Percentiles rank a stretch among this genome's conserved stretches.
Evolutionary conservation across 1,140 invertebrate genomes (phyloP).

Genomic region (Caligus rogercresseyi): DNA sequence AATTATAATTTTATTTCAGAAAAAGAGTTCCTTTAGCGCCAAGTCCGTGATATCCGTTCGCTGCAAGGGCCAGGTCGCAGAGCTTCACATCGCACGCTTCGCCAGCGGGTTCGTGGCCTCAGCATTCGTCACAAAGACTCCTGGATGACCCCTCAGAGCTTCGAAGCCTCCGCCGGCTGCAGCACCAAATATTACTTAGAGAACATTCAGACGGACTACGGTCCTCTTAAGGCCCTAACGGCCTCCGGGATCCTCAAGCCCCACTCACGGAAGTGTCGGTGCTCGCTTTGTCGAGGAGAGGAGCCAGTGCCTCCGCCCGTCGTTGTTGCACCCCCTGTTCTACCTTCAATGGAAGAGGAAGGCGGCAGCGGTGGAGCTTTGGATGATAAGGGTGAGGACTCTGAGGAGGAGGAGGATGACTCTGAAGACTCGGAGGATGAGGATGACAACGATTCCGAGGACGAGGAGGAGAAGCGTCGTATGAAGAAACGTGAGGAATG

Average conservation of each 20-base stretch:
- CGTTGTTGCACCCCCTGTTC: not conserved
- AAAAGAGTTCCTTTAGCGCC: not conserved
- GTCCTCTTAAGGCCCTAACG: slow-evolving; percentile 16
- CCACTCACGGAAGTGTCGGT: slow-evolving; percentile 7
- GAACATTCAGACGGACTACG: slow-evolving; percentile 17
- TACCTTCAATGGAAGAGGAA: not conserved
- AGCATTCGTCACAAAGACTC: slow-evolving; percentile 11
- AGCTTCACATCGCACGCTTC: slow-evolving; percentile 9
- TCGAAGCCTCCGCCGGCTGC: slow-evolving; percentile 5
- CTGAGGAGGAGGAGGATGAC: slow-evolving; percentile 7
- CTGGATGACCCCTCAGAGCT: slow-evolving; percentile 17
- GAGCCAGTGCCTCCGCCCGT: not conserved
- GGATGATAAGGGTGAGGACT: slow-evolving; percentile 5
- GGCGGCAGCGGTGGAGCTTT: not conserved
- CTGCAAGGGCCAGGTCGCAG: slow-evolving; percentile 15
- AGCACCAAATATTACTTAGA: slow-evolving; percentile 14
- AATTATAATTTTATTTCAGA: not conserved
- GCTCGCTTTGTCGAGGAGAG: slow-evolving; percentile 7
- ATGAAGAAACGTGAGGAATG: not conserved
- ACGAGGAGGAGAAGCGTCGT: not conserved
- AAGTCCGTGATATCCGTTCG: too few relatives aligned
- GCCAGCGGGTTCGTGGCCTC: slow-evolving; percentile 4
- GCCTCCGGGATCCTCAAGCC: slow-evolving; percentile 11
- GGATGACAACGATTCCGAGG: not conserved
- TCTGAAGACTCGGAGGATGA: slow-evolving; percentile 6